phyloP scores from a whole-genome alignment of 2,113 vertebrate species.

The Blennius ocellaris region DNA sequence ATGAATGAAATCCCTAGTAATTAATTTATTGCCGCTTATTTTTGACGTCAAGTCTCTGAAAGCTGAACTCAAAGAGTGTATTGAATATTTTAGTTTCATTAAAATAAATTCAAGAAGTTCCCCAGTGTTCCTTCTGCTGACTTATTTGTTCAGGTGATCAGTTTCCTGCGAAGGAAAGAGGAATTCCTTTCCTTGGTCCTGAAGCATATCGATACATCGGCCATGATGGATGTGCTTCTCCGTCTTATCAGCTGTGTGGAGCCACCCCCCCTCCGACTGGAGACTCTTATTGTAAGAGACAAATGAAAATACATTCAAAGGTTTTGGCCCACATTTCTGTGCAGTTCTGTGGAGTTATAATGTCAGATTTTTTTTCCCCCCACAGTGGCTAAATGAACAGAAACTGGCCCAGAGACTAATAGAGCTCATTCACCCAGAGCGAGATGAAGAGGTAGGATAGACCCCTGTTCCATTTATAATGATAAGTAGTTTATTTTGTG shows the following conservation, averaged over 20 bases:
- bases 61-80: background rate
- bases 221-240: constrained; percentile 97
- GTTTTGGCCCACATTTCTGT: background rate
- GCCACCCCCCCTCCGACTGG: constrained; percentile 89
- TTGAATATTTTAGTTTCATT: background rate
- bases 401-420: constrained; percentile 92
- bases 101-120: too few species aligned
- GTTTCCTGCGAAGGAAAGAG: constrained; percentile 91
- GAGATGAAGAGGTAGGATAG: constrained; percentile 91
- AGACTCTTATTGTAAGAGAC: constrained; percentile 90
- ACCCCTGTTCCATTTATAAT: constrained; percentile 1
- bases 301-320: constrained; percentile 7
- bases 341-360: background rate
- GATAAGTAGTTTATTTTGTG: background rate
- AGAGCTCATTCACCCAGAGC: constrained; percentile 91
- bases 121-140: background rate
- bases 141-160: constrained; percentile 85
- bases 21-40: constrained; percentile 6
- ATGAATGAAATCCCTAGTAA: background rate
- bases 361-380: constrained; percentile 31
- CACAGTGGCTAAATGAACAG: constrained; percentile 94
- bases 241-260: constrained; percentile 97
- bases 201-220: constrained; percentile 94
- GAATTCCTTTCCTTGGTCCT: constrained; percentile 90
- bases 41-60: background rate